phyloP scores from a whole-genome alignment of 2,113 vertebrate genomes.

The Carassius auratus region DNA sequence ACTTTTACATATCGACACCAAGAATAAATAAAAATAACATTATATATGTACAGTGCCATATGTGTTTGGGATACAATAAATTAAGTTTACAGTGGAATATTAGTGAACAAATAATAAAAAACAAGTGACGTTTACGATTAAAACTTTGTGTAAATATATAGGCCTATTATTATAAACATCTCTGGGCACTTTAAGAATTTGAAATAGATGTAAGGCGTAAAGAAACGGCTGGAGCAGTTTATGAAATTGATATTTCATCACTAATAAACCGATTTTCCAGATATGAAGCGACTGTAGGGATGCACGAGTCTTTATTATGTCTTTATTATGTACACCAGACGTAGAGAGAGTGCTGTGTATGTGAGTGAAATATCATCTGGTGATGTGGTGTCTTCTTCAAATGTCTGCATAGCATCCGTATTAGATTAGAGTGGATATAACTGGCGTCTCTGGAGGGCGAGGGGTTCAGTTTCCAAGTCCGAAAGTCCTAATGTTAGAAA shows the following conservation, averaged over 20 bases:
- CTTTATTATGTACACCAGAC: slow-evolving; percentile 10
- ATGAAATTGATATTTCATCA: slow-evolving; percentile 11
- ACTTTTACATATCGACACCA: slow-evolving; percentile 1
- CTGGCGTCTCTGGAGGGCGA: slow-evolving; percentile 15
- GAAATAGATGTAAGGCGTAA: slow-evolving; percentile 50
- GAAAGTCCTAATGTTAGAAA: slow-evolving; percentile 80
- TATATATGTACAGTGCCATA: slow-evolving; percentile 37
- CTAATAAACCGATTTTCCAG: neutral
- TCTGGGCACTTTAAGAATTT: slow-evolving; percentile 58
- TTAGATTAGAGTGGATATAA: slow-evolving; percentile 31
- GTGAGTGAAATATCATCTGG: slow-evolving; percentile 23
- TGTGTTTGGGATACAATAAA: slow-evolving; percentile 42
- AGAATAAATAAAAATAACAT: slow-evolving; percentile 37
- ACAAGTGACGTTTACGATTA: slow-evolving; percentile 20
- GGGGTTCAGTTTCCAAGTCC: slow-evolving; percentile 16
- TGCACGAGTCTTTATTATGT: neutral
- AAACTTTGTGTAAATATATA: slow-evolving; percentile 49
- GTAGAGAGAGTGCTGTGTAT: neutral
- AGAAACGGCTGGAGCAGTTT: neutral
- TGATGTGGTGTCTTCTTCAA: slow-evolving; percentile 13
- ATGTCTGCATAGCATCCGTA: slow-evolving; percentile 47
- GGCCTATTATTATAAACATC: slow-evolving; percentile 47
- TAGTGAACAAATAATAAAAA: neutral
- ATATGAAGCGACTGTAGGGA: neutral
- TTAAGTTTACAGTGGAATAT: slow-evolving; percentile 3